Base-by-base conservation (phyloP, 2,113 vertebrate genomes). In the Daubentonia madagascariensis region DNA sequence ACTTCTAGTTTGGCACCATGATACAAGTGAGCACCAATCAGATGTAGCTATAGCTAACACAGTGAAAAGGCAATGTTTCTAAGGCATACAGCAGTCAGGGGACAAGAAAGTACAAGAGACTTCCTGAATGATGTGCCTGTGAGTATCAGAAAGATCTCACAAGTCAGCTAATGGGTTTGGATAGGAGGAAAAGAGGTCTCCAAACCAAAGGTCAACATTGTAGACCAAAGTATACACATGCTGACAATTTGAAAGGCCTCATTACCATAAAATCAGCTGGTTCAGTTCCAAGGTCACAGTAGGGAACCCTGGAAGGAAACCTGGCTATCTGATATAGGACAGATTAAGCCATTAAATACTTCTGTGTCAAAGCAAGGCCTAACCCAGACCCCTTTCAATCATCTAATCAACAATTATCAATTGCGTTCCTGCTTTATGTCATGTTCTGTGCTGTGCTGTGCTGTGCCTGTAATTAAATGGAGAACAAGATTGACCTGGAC, bases 151-250 rank as follows among this genome's bases (percentile, higher is more conserved):
- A 90, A 97, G 83, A 97, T 84, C 78, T 97, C 92, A 97, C 76
- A 91, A 81, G 16, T 37, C 48, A 96, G 84, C 37, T 98, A 98
- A 98, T 97, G 90, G 91, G 40, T 96, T 96, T 98, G 78, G 96
- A 98, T 92, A 98, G 95, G 83, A 98, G 89, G 75, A 96, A 50
- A 96, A 65, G 96, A 97, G 93, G 95, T 96, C 94, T 98, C 70
- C 48, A 93, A 98, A 98, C 89, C 81, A 98, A 97, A 96, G 78
- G 86, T 97, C 96, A 98, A 59, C 52, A 59, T 63, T 91, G 18
- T 95, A 98, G 98, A 98, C 96, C 96, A 91, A 98, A 98, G 95
- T 83, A 97, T 5, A 96, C 35, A 92, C 50, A 96, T 54, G 48
- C 73, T 96, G 96, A 94, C 94, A 93, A 94, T 96, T 85, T 92